phyloP scores from a whole-genome alignment of 2,797 vertebrate genomes.

The Gymnothorax javanicus region DNA sequence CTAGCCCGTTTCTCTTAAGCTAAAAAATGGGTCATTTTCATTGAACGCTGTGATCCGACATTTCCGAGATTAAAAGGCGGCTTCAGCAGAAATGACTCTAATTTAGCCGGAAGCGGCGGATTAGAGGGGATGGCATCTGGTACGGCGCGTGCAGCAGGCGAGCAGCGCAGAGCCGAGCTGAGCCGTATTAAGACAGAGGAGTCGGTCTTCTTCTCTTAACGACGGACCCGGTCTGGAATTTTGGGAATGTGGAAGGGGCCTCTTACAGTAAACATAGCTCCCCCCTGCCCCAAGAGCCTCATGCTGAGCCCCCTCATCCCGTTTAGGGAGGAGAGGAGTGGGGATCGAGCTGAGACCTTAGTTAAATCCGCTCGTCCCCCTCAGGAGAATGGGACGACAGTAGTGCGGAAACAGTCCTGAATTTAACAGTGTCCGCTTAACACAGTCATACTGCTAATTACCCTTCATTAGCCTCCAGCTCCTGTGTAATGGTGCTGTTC shows the following conservation, averaged over 20 bases:
- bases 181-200: neutral
- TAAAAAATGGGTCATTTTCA: neutral
- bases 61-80: slow-evolving; percentile 12
- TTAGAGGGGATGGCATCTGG: neutral
- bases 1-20: neutral
- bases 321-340: neutral
- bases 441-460: neutral
- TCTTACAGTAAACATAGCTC: neutral
- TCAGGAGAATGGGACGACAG: neutral
- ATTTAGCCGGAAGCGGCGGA: neutral
- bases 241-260: neutral
- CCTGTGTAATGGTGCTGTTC: neutral
- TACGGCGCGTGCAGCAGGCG: neutral
- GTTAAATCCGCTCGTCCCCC: neutral
- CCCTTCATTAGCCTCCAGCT: neutral
- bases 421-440: neutral
- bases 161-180: neutral
- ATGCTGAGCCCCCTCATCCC: neutral
- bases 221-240: neutral
- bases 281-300: neutral
- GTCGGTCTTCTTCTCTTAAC: no score
- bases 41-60: neutral
- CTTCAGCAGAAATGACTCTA: neutral
- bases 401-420: neutral
- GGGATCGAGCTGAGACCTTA: neutral